Percentiles rank a stretch among this genome's conserved stretches.
These are phyloP conservation scores for Chaetodon auriga DNA, from an alignment of 2,113 vertebrate genomes.

Conservation along the genomic window DNA sequence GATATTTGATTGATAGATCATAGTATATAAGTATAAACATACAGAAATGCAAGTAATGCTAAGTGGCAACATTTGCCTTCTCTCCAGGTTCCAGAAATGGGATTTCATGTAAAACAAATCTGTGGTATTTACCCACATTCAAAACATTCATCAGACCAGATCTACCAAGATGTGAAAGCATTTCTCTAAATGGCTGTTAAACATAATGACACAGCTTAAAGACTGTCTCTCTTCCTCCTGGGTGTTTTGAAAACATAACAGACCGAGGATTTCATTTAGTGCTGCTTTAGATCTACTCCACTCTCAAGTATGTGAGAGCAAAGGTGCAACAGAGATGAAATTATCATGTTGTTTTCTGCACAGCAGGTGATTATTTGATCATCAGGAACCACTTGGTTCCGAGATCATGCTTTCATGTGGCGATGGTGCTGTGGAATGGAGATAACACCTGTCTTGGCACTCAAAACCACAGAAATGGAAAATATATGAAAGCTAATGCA, in stretches of 20 bases:
- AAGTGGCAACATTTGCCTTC: not conserved
- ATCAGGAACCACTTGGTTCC: constrained; percentile 54
- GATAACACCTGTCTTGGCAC: constrained; percentile 64
- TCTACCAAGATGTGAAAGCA: not conserved
- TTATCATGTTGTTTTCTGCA: constrained; percentile 57
- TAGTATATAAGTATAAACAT: not conserved
- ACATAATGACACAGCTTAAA: constrained; percentile 44
- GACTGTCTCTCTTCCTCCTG: constrained; percentile 31
- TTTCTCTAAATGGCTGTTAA: constrained; percentile 42
- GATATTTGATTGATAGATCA: not conserved
- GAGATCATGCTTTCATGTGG: constrained; percentile 58
- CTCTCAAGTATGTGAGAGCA: constrained; percentile 45
- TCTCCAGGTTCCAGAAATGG: constrained; percentile 13
- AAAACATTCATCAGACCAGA: constrained; percentile 27
- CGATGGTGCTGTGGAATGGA: constrained; percentile 43
- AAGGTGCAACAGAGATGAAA: constrained; percentile 62
- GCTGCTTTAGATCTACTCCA: constrained; percentile 44
- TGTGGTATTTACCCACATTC: constrained; percentile 5
- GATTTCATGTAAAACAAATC: constrained; percentile 6
- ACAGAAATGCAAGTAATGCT: not conserved
- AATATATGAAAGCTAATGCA: constrained; percentile 43
- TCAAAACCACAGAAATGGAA: constrained; percentile 30
- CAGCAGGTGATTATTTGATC: constrained; percentile 68
- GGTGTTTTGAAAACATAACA: constrained; percentile 61
- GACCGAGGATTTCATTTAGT: constrained; percentile 32